Base-by-base conservation (phyloP, 2,888 invertebrate genomes). In the Pollenia griseotomentosa region DNA sequence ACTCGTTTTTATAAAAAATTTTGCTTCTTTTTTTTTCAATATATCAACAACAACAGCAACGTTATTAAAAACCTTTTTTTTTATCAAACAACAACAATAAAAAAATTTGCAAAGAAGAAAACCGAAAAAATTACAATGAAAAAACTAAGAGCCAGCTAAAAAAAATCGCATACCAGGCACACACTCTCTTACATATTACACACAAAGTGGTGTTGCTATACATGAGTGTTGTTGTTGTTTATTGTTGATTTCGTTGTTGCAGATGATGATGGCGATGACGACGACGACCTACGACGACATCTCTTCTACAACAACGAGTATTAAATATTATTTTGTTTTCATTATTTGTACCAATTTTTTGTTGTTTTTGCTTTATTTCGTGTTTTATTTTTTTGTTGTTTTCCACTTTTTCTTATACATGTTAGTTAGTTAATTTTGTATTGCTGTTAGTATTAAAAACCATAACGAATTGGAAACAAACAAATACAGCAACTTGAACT, bases 391-490 rank as follows among this genome's bases (percentile, higher is more conserved):
- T 80, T 48, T 51, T 71, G 33, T 16, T 79, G 44, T 19, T 55
- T 77, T 46, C 19, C 19, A 57, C 33, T 81, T 79, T 74, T 74
- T 85, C 48, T 74, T 46, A 74, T 82, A 33, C 33, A 33, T 33
- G 33, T 33, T 78, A 86, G 77, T 82, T 23, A 23, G 23, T 23
- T 23, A 23, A 23, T 23, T 73, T 40, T 61, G 77, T 57, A 55
- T 81, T 57, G 70, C 71, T 87, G 75, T 77, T 84, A 84, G 84
- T 33, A 33, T 33, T 33, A 84, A 84, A 87, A 87, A 82, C 87
- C 87, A 87, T 87, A 84, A 87, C 87, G 87, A 87, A 87, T 87
- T 84, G 87, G 87, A 87, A 87, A 87, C 87, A 87, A 78, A 61
- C 84, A 83, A 77, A 83, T 77, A 46, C n/a, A 55, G 65, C 63